Base-by-base conservation (phyloP, 2,888 invertebrate genomes). In the Sphecodes monilicornis region DNA sequence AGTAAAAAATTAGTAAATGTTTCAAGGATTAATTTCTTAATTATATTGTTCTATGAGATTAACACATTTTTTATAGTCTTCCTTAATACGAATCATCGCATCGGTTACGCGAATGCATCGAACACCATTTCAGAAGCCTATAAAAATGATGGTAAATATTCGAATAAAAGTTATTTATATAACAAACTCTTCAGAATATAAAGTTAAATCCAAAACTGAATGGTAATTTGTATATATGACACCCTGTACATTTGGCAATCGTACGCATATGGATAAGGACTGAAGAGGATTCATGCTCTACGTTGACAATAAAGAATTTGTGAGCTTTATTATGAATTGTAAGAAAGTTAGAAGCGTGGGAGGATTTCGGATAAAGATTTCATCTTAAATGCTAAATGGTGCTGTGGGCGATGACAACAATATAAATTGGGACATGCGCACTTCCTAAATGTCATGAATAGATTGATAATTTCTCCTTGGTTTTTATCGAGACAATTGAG, bases 271-370 rank as follows among this genome's bases (percentile, higher is more conserved):
- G 29, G 16, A 6, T 29, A 29, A 22, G 10, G 43, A 74, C 32
- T 32, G 29, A 46, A 22, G 13, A 32, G 22, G 13, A 64, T 64
- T 41, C 22, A 13, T 43, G 43, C 46, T 16, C n/a, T 13, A 32
- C 11, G 18, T 1, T 32, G 76, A 68, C 26, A 46, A 26, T 60
- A 43, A 64, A 43, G 43, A 66, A 75, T 43, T 60, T 22, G n/a
- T 46, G 41, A 16, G 75, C 16, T 32, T 66, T 46, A n/a, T 43
- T 41, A 29, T 11, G 22, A 68, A 68, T 68, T 68, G 36, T 36
- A 73, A 79, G 39, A 60, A 79, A 82, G 18, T 80, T 46, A 36
- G 60, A 36, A 41, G 46, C n/a, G 81, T 79, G 57, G 73, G 69
- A 73, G 73, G 69, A 80, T n/a, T 46, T 57, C 18, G 39, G 29